Conservation (phyloP, 1,140 invertebrate species). For the honey bee (Apis mellifera) region Amel_HAv3.1 CM009931.2:17794001-17794500, state of each 20-base stretch:
- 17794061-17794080: constrained; percentile 66
- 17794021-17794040: not conserved
- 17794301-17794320: too few relatives aligned
- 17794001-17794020: constrained; percentile 8
- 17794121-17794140: too few relatives aligned
- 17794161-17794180: accelerated
- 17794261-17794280: too few relatives aligned
- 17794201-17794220: too few relatives aligned
- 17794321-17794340: too few relatives aligned
- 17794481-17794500: constrained; percentile 60
- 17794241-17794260: too few relatives aligned
- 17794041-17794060: constrained; percentile 37
- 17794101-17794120: constrained; percentile 17
- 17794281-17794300: too few relatives aligned
- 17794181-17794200: too few relatives aligned
- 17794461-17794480: constrained; percentile 56
- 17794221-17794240: too few relatives aligned
- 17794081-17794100: constrained; percentile 8
- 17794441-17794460: constrained; percentile 12
- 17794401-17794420: not conserved
- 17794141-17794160: not conserved
- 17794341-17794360: too few relatives aligned
- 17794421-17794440: constrained; percentile 63
- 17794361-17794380: too few relatives aligned
- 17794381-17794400: not conserved